Evolutionary conservation across 1,140 invertebrate genomes (phyloP), one percentile per base, ranked within the genome.

Genomic region (Leptinotarsa lineolata): DNA sequence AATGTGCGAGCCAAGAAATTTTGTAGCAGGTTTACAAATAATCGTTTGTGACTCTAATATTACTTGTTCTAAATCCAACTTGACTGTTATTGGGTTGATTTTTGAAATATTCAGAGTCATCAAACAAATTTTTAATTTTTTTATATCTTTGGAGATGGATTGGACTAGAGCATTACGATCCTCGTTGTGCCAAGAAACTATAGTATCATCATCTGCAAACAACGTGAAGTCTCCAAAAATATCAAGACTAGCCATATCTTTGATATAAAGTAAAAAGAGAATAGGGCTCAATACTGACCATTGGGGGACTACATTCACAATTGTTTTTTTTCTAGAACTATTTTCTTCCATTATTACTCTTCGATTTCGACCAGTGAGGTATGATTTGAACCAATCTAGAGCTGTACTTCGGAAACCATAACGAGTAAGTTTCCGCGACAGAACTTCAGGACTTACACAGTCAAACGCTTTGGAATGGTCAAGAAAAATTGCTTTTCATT

Each of bases 361-460:
- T n/a, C n/a, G n/a, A n/a, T n/a, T n/a, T 60, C 59, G 59, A n/a
- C n/a, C 59, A 5, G 59, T 60, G 21, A 60, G 59, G 59, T 60
- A 60, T 18, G 59, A 60, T 21, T n/a, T 60, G 59, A 60, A 18
- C 59, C 59, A 11, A 60, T 60, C 59, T n/a, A 60, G 59, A n/a
- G 59, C 59, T n/a, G 21, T 60, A 6, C 6, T n/a, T 6, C 59
- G 59, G 21, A 60, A 60, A 6, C 59, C 59, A 60, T 60, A 60
- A 60, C n/a, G 59, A 18, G n/a, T 8, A 21, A 60, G 59, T n/a
- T 60, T 60, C 20, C n/a, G 16, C 20, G n/a, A n/a, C 20, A 60
- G 21, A 60, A 60, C n/a, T 60, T 60, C 59, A 60, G 5, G 59
- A 60, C 59, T 60, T 4, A 60, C 16, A 21, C n/a, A 60, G n/a